These are phyloP conservation scores for Pyrocephalus nanus DNA, from an alignment of 2,797 vertebrate genomes.

Conservation along the genomic window DNA sequence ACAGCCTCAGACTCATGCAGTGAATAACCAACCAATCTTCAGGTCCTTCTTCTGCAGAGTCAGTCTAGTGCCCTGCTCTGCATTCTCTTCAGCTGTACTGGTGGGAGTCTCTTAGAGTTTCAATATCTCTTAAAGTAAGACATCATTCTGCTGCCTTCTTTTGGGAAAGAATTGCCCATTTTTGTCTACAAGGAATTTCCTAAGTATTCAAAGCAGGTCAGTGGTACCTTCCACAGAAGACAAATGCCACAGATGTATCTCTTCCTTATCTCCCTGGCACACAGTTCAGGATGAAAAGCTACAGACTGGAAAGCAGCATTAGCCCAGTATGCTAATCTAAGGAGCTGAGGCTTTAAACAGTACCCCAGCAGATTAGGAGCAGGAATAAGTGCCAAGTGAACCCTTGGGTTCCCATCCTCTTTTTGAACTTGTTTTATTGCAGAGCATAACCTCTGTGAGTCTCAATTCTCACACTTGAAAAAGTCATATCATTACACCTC, in stretches of 20 bases:
- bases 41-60: background rate
- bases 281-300: background rate
- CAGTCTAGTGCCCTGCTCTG: background rate
- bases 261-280: background rate
- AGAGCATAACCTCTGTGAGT: background rate
- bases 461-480: background rate
- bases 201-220: background rate
- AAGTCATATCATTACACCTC: conserved; percentile 33
- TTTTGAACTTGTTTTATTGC: conserved; percentile 34
- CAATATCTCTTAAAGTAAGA: background rate
- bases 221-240: background rate
- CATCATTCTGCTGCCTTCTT: rapidly evolving
- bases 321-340: background rate
- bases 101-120: background rate
- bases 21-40: background rate
- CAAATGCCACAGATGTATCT: background rate
- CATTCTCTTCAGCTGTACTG: background rate
- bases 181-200: background rate
- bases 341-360: background rate
- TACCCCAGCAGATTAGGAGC: background rate
- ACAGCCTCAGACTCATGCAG: background rate
- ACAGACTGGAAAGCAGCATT: background rate
- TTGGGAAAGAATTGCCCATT: background rate
- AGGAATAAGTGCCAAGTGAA: background rate
- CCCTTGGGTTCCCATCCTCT: background rate